Evolutionary conservation across 2,113 vertebrate species (phyloP).

Genomic region (Rhinoderma darwinii): DNA sequence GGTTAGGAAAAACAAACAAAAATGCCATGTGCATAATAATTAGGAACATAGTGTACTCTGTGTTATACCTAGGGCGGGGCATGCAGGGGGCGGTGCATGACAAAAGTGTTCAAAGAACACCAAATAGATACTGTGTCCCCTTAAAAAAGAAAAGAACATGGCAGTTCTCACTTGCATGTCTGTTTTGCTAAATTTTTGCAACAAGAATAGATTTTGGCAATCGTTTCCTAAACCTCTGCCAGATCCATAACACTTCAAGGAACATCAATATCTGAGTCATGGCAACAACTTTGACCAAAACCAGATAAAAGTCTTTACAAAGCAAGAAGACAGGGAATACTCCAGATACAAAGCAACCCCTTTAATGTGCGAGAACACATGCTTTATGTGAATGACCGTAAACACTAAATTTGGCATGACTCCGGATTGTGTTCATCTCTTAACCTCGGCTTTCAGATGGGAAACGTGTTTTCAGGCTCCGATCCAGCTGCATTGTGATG

Average conservation of each 20-base stretch:
- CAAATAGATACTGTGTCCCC: too few relatives aligned
- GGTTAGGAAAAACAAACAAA: too few relatives aligned
- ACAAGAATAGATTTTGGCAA: slow-evolving; percentile 7
- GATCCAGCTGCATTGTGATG: background rate
- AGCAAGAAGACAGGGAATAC: slow-evolving; percentile 15
- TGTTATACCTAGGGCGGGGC: too few relatives aligned
- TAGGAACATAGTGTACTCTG: too few relatives aligned
- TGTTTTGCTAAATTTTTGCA: background rate
- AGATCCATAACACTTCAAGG: background rate
- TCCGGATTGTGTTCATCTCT: background rate
- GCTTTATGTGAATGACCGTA: slow-evolving; percentile 3
- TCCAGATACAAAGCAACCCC: background rate
- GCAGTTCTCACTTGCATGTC: background rate
- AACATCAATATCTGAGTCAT: slow-evolving; percentile 2
- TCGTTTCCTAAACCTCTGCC: background rate
- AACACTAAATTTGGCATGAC: slow-evolving; percentile 10
- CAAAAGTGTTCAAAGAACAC: too few relatives aligned
- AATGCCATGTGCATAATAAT: too few relatives aligned
- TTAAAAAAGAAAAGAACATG: background rate
- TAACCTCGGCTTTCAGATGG: slow-evolving; percentile 13
- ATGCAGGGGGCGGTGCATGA: too few relatives aligned
- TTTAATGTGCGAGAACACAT: slow-evolving; percentile 29
- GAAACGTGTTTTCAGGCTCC: background rate
- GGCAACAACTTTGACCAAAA: slow-evolving; percentile 6
- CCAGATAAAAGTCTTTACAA: slow-evolving; percentile 31